Percentiles rank a stretch among this genome's conserved stretches.
These are phyloP conservation scores for Oreotrochilus melanogaster DNA, from an alignment of 2,113 vertebrate genomes.

Conservation along the genomic window DNA sequence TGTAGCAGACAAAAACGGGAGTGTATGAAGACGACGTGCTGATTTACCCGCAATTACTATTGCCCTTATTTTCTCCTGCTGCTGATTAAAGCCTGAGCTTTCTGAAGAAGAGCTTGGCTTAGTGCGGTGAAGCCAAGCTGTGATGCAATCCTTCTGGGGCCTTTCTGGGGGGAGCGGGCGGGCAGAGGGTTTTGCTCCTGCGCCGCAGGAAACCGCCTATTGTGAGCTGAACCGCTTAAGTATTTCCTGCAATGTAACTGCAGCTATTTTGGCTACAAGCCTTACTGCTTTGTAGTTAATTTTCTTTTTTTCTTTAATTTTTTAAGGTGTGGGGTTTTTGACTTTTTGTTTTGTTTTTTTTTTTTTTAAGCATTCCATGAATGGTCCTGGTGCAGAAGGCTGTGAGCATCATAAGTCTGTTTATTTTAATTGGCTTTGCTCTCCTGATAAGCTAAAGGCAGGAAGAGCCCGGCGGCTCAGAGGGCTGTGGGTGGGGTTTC, in stretches of 20 bases:
- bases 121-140: background rate
- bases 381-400: background rate
- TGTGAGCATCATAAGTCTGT: slow-evolving; percentile 28
- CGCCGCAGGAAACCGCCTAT: background rate
- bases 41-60: background rate
- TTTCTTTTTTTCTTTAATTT: no score
- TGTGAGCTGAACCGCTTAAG: background rate
- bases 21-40: fast-evolving
- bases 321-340: no score
- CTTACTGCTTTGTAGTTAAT: background rate
- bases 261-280: slow-evolving; percentile 3
- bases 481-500: background rate
- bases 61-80: background rate
- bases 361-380: background rate
- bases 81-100: background rate
- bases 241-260: background rate
- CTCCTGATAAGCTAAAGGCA: background rate
- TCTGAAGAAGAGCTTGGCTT: background rate
- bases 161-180: background rate
- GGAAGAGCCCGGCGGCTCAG: background rate
- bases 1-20: background rate
- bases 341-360: background rate
- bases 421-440: slow-evolving; percentile 63
- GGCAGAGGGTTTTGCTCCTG: background rate
- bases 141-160: background rate